Evolutionary conservation across 2,797 vertebrate species (phyloP).

Genomic region (Adrianichthys oophorus): DNA sequence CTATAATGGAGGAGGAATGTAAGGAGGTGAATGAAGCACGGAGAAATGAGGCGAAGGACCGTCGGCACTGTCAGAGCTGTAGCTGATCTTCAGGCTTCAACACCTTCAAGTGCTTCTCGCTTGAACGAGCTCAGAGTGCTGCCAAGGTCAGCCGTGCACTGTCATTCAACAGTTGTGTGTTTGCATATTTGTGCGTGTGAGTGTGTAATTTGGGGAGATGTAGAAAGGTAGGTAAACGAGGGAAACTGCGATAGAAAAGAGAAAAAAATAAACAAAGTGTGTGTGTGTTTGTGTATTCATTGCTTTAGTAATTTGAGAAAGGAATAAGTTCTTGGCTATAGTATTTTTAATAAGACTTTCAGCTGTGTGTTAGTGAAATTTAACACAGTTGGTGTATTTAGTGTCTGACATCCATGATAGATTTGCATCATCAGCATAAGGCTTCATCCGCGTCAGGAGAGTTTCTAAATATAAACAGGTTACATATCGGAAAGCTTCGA

Average conservation of each 20-base stretch:
- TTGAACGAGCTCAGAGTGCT: conserved; percentile 55
- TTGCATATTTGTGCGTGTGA: conserved; percentile 12
- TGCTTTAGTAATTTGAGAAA: conserved; percentile 54
- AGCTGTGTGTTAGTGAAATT: conserved; percentile 13
- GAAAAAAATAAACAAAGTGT: conserved; percentile 20
- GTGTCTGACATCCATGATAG: conserved; percentile 3
- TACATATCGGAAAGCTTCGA: too few relatives aligned
- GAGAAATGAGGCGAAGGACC: conserved; percentile 42
- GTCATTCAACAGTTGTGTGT: conserved; percentile 45
- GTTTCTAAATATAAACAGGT: too few relatives aligned
- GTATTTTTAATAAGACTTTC: too few relatives aligned
- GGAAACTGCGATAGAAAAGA: conserved; percentile 3
- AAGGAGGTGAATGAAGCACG: conserved; percentile 42
- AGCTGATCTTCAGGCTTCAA: conserved; percentile 48
- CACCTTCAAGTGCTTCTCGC: conserved; percentile 48
- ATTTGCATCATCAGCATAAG: conserved; percentile 17
- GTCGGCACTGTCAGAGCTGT: conserved; percentile 37
- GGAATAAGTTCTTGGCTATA: background rate
- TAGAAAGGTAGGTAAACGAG: too few relatives aligned
- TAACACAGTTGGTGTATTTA: conserved; percentile 2
- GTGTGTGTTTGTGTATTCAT: conserved; percentile 57
- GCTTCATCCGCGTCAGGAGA: background rate
- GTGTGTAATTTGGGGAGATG: background rate
- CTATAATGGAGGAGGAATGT: conserved; percentile 33
- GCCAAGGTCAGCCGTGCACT: conserved; percentile 59